These are phyloP conservation scores for Tenthredo mesomela DNA, from an alignment of 2,888 invertebrate genomes.

Conservation along the genomic window DNA sequence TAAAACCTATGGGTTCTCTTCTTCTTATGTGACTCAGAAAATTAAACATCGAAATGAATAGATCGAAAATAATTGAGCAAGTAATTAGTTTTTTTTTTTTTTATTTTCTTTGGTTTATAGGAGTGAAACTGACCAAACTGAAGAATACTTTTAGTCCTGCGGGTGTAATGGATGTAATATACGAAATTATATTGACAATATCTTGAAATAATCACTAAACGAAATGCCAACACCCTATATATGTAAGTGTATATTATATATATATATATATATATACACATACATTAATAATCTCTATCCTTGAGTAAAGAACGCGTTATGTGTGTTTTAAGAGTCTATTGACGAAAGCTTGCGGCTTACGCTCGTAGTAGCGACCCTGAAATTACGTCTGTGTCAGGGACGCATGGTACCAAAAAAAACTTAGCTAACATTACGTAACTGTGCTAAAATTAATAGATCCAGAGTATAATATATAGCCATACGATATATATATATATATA, in stretches of 20 bases:
- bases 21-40: too few species aligned
- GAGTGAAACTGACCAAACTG: too few species aligned
- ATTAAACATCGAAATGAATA: too few species aligned
- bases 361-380: conserved; percentile 51
- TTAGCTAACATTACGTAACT: conserved; percentile 33
- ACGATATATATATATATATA: not conserved
- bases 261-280: not conserved
- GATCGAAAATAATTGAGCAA: too few species aligned
- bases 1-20: too few species aligned
- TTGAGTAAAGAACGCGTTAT: conserved; percentile 3
- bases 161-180: not conserved
- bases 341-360: conserved; percentile 32
- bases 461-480: not conserved
- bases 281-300: conserved; percentile 4
- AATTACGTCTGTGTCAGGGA: conserved; percentile 48
- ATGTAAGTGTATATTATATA: not conserved
- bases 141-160: not conserved
- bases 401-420: conserved; percentile 10
- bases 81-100: too few species aligned
- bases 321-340: conserved; percentile 24
- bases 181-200: not conserved
- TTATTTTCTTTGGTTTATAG: too few species aligned
- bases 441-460: conserved; percentile 49
- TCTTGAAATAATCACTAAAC: not conserved
- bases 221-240: not conserved